phyloP scores from a whole-genome alignment of 2,113 vertebrate species.

The Silurus asotus region DNA sequence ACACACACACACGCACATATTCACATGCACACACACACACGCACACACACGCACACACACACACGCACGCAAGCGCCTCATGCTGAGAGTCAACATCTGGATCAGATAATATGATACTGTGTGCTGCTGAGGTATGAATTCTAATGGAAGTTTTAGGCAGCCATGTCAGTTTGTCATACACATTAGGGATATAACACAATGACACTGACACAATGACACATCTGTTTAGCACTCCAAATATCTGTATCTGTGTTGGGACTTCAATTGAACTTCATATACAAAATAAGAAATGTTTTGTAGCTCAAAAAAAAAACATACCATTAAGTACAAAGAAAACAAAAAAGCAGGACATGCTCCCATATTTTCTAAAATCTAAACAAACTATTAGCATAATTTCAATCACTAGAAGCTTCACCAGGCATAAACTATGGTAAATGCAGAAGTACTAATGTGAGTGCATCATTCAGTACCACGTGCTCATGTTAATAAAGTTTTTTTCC shows the following conservation, averaged over 20 bases:
- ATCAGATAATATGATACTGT: slow-evolving; percentile 19
- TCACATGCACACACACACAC: not conserved
- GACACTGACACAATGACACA: not conserved
- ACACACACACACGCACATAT: too few species aligned
- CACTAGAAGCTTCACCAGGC: not conserved
- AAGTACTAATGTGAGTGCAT: not conserved
- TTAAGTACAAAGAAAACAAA: not conserved
- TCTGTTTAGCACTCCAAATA: slow-evolving; percentile 1
- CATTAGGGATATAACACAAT: not conserved
- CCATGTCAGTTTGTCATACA: not conserved
- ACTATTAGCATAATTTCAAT: not conserved
- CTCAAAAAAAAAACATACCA: not conserved
- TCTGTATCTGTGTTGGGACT: not conserved
- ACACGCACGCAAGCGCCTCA: not conserved
- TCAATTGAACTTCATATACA: not conserved
- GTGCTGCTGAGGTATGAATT: slow-evolving; percentile 29
- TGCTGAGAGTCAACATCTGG: slow-evolving; percentile 32
- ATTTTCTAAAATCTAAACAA: not conserved
- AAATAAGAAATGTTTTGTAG: not conserved
- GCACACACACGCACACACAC: not conserved
- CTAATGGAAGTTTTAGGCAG: slow-evolving; percentile 20
- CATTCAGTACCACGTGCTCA: not conserved
- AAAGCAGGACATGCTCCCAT: not conserved
- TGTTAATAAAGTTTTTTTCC: not conserved
- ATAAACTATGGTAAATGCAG: not conserved